These are phyloP conservation scores for Calameuta idolon DNA, from an alignment of 2,888 invertebrate species.

Conservation along the genomic window DNA sequence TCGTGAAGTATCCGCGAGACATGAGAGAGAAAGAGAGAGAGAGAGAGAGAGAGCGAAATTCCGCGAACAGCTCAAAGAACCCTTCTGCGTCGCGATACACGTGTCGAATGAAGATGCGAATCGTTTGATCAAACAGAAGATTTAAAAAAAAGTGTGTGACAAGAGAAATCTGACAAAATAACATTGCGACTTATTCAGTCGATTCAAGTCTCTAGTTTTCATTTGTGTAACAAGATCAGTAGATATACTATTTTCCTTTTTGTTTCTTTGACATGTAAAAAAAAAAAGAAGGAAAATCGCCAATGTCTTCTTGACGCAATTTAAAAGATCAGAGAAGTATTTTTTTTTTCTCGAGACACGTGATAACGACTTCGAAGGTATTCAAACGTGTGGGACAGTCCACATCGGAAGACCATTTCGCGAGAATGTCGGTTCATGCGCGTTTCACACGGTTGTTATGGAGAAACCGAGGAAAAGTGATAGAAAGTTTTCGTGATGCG, in stretches of 20 bases:
- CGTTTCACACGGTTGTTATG: background rate
- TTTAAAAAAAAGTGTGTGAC: background rate
- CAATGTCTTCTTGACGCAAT: background rate
- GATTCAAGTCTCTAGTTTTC: background rate
- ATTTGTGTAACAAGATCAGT: background rate
- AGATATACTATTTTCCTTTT: background rate
- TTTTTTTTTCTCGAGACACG: background rate
- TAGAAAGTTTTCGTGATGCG: constrained; percentile 1
- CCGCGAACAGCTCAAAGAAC: constrained; percentile 3
- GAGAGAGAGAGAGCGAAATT: constrained; percentile 17
- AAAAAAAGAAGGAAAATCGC: background rate
- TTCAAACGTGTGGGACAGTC: background rate
- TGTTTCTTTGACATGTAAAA: background rate
- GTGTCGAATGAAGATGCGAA: constrained; percentile 1
- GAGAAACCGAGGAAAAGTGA: background rate
- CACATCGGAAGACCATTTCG: background rate
- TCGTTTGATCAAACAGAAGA: background rate
- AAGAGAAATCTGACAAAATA: background rate
- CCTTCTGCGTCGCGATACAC: background rate
- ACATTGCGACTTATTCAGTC: background rate
- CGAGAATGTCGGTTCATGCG: background rate
- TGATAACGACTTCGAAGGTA: background rate
- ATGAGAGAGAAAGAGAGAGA: constrained; percentile 8
- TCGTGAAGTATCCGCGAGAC: constrained; percentile 38
- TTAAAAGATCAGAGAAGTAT: background rate